Conservation (phyloP, 1,140 invertebrate genomes). For the Trachelipus rathkii region DNA sequence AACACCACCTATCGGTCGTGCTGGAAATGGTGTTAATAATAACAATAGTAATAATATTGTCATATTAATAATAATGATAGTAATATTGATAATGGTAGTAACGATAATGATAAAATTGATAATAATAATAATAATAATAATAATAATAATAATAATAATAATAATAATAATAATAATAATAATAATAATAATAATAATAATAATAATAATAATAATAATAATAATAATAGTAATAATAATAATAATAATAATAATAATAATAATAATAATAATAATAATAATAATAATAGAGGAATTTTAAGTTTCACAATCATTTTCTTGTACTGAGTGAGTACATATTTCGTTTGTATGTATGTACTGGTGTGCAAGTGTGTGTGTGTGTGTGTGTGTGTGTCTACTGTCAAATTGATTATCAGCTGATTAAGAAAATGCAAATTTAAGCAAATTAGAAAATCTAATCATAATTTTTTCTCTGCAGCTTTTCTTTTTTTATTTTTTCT, state of each 20-base stretch:
- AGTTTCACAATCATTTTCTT: too few species aligned
- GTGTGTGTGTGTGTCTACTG: too few species aligned
- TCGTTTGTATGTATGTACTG: too few species aligned
- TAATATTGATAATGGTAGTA: not conserved
- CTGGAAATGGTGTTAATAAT: too few species aligned
- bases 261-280: slow-evolving; percentile 15
- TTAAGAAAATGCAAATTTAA: not conserved
- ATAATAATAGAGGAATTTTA: not conserved
- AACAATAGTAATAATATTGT: too few species aligned
- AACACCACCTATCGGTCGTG: too few species aligned
- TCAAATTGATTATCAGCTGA: not conserved
- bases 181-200: slow-evolving; percentile 2
- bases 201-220: slow-evolving; percentile 15
- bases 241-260: slow-evolving; percentile 15
- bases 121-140: slow-evolving; percentile 15
- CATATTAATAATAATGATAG: too few species aligned
- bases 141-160: slow-evolving; percentile 15
- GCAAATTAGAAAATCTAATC: too few species aligned
- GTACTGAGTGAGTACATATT: too few species aligned
- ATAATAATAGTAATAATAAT: slow-evolving; percentile 12
- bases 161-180: slow-evolving; percentile 13
- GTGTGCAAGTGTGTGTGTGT: too few species aligned
- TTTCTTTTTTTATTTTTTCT: too few species aligned
- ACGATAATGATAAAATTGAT: not conserved
- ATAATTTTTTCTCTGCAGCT: too few species aligned